Evolutionary conservation across 2,113 vertebrate genomes (phyloP).

Genomic region (Coptodon rendalli): DNA sequence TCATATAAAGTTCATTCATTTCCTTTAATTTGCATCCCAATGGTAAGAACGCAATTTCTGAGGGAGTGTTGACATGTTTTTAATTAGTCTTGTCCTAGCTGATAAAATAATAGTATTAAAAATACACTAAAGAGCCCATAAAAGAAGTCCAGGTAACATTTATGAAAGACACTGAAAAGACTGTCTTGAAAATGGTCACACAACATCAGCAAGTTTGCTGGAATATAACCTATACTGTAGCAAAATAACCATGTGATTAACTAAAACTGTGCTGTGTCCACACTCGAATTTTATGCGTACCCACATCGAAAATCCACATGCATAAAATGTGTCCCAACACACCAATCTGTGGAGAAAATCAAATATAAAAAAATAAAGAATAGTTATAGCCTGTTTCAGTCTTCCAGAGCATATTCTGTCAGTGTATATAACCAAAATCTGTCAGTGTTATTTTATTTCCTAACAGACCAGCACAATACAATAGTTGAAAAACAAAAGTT

Average conservation of each 20-base stretch:
- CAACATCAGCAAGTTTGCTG: background rate
- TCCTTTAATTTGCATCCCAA: background rate
- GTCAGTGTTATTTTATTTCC: constrained; percentile 42
- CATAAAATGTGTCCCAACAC: constrained; percentile 10
- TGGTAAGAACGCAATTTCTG: background rate
- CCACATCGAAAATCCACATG: background rate
- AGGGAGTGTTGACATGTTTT: background rate
- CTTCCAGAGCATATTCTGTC: constrained; percentile 33
- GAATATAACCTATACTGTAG: background rate
- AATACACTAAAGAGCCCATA: background rate
- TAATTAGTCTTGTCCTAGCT: background rate
- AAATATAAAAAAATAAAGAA: background rate
- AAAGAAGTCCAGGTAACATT: background rate
- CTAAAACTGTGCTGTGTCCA: background rate
- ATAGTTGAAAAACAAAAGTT: constrained; percentile 35
- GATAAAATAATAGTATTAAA: background rate
- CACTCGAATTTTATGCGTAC: background rate
- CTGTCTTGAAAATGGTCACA: background rate
- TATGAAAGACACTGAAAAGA: background rate
- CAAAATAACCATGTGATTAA: background rate
- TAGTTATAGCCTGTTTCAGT: constrained; percentile 29
- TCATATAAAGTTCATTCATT: background rate
- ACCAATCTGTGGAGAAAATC: constrained; percentile 25
- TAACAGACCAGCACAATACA: background rate
- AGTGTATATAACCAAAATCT: constrained; percentile 11